Conservation (phyloP, 2,888 invertebrate species). For the Lomographa bimaculata region DNA sequence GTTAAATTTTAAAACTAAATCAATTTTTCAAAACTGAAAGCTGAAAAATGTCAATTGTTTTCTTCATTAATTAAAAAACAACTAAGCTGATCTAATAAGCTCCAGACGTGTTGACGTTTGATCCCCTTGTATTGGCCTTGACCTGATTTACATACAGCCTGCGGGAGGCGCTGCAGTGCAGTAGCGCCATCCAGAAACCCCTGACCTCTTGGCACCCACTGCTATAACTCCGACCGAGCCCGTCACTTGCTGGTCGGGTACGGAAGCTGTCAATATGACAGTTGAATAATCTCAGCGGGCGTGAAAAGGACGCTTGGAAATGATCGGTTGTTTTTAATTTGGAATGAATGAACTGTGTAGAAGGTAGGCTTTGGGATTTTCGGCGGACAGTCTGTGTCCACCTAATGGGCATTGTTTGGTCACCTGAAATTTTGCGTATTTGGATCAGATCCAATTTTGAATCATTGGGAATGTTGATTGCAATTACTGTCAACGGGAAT, state of each 20-base stretch:
- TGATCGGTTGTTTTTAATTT: conserved; percentile 36
- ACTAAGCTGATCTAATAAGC: conserved; percentile 27
- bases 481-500: no score
- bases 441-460: no score
- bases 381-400: no score
- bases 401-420: no score
- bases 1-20: no score
- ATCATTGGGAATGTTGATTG: no score
- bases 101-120: conserved; percentile 37
- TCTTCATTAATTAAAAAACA: conserved; percentile 2
- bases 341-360: conserved; percentile 31
- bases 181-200: conserved; percentile 38
- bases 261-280: conserved; percentile 57
- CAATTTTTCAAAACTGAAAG: no score
- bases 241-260: conserved; percentile 32
- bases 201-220: conserved; percentile 35
- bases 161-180: conserved; percentile 58
- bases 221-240: conserved; percentile 13
- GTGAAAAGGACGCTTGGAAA: conserved; percentile 41
- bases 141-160: conserved; percentile 53
- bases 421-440: no score
- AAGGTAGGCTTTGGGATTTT: conserved; percentile 16
- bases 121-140: conserved; percentile 49
- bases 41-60: no score
- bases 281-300: conserved; percentile 50